Conservation (phyloP, 1,140 invertebrate genomes). For the Dendrolimus punctatus region DNA sequence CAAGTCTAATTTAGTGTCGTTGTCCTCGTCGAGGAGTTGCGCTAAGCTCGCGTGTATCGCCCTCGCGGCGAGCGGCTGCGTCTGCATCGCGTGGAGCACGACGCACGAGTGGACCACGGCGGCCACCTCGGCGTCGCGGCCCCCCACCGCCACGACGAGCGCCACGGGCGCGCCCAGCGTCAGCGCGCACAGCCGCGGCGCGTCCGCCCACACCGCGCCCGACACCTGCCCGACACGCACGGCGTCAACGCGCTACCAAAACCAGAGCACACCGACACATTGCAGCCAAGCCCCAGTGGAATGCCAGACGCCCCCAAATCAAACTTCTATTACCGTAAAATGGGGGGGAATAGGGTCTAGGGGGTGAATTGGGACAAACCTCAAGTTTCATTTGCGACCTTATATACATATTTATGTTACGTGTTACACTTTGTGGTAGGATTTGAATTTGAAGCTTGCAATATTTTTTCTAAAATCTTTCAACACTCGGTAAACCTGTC, state of each 20-base stretch:
- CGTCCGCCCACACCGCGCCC: constrained; percentile 53
- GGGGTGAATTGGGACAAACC: too few relatives aligned
- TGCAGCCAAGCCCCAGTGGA: not conserved
- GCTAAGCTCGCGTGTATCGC: constrained; percentile 38
- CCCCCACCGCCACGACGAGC: constrained; percentile 43
- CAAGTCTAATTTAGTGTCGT: constrained; percentile 26
- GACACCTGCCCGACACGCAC: constrained; percentile 54
- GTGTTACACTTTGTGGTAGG: too few relatives aligned
- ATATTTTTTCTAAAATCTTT: too few relatives aligned
- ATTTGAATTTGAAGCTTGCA: too few relatives aligned
- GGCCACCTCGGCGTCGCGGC: constrained; percentile 37
- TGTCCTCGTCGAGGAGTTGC: constrained; percentile 30
- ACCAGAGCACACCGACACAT: not conserved
- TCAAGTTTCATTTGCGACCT: too few relatives aligned
- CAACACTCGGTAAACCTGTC: too few relatives aligned
- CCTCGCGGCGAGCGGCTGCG: constrained; percentile 36
- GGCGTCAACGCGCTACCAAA: constrained; percentile 2
- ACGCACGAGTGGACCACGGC: constrained; percentile 49
- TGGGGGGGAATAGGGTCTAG: too few relatives aligned
- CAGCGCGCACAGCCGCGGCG: constrained; percentile 38
- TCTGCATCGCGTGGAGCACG: constrained; percentile 41
- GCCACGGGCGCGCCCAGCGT: constrained; percentile 38
- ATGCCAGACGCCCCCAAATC: not conserved
- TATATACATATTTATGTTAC: too few relatives aligned
- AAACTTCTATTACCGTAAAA: too few relatives aligned